These are phyloP conservation scores for Hapalemur alaotrensis DNA, from an alignment of 2,797 vertebrate genomes.

Conservation along the genomic window DNA sequence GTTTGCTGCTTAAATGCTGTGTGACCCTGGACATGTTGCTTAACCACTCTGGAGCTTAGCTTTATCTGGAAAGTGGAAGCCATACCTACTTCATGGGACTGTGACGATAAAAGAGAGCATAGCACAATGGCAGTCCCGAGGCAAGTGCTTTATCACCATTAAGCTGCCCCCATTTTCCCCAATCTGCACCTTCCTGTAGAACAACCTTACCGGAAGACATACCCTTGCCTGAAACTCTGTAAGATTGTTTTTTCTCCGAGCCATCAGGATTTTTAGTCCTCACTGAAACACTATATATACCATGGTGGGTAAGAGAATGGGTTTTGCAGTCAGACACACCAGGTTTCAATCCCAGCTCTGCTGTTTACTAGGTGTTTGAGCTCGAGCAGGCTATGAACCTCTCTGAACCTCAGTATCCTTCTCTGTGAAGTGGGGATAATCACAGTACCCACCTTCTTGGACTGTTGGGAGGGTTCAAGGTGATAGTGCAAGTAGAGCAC, in stretches of 20 bases:
- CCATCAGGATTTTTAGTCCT: not conserved
- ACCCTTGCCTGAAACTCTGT: not conserved
- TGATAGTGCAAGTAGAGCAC: not conserved
- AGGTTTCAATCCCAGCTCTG: not conserved
- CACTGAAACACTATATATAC: not conserved
- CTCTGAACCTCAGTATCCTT: not conserved
- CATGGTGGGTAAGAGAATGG: fast-evolving
- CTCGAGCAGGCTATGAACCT: not conserved
- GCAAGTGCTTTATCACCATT: not conserved
- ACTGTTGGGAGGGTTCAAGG: not conserved
- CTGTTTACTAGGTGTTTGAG: not conserved
- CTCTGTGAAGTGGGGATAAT: not conserved
- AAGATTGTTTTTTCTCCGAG: not conserved
- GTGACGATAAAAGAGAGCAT: not conserved
- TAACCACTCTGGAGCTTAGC: not conserved
- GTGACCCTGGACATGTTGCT: not conserved
- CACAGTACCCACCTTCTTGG: not conserved
- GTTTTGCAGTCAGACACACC: not conserved
- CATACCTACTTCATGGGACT: not conserved
- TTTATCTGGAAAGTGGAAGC: not conserved
- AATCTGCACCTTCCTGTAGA: not conserved
- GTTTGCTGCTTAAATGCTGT: not conserved
- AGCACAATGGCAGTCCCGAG: not conserved
- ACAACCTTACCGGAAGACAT: not conserved
- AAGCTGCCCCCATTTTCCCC: not conserved